These are phyloP conservation scores for Simalia tracyae DNA, from an alignment of 2,797 vertebrate genomes.

Conservation along the genomic window DNA sequence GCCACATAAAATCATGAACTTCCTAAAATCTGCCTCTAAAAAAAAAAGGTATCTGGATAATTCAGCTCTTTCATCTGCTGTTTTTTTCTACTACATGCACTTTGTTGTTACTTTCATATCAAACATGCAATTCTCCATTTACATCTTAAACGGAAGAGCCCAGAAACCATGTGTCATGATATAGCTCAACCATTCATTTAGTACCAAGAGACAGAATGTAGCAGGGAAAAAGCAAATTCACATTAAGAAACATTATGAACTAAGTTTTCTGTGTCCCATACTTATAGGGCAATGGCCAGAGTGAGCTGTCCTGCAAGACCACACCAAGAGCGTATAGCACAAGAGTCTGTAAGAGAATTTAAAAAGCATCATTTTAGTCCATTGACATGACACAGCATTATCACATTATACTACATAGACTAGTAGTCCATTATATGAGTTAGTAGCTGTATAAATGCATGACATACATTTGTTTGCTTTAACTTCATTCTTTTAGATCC, in stretches of 20 bases:
- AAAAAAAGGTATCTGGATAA: background rate
- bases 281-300: conserved; percentile 89
- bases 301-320: conserved; percentile 87
- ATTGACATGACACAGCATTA: background rate
- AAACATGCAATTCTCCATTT: background rate
- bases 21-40: background rate
- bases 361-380: background rate
- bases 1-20: background rate
- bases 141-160: background rate
- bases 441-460: background rate
- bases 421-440: background rate
- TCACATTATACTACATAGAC: background rate
- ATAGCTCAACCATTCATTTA: conserved; percentile 1
- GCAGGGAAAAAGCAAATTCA: background rate
- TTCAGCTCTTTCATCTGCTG: background rate
- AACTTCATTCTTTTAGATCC: background rate
- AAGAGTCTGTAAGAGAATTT: conserved; percentile 81
- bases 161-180: background rate
- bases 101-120: background rate
- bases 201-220: conserved; percentile 18
- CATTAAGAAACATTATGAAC: conserved; percentile 12
- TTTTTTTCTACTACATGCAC: background rate
- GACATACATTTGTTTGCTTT: background rate
- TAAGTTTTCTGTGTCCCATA: conserved; percentile 64
- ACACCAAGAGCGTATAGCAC: conserved; percentile 95